Base-by-base conservation (phyloP, 2,888 invertebrate genomes). In the Ophraella communa region DNA sequence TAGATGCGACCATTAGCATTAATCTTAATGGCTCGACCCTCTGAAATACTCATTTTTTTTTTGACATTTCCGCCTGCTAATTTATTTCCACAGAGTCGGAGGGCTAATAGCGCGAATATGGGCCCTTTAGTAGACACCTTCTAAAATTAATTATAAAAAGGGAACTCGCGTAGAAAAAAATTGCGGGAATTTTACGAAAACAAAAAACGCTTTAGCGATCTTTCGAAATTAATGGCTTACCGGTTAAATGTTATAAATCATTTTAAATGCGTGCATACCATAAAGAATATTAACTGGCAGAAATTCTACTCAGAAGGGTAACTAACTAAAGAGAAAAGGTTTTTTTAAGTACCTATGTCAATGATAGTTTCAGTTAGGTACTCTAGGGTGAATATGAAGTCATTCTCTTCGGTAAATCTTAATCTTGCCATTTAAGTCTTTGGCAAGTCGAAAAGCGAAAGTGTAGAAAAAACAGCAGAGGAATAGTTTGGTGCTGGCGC, bases 41-140 rank as follows among this genome's bases (percentile, higher is more conserved):
- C 17, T 42, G 33, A 64, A 64, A 57, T 57, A 57, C 44, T 45
- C n/a, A n/a, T n/a, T n/a, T n/a, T n/a, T 64, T 64, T 64, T 59
- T 47, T 20, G 35, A 39, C 53, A 14, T 44, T 54, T 42, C 54
- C 54, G 27, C 53, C 39, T 51, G 49, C 33, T 59, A 59, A 64
- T 64, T 64, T 51, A 64, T 64, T 59, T 59, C 42, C 21, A 54
- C 58, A 35, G 47, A 17, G 44, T 52, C 58, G 47, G 35, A 17
- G 52, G 42, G 45, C 59, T 64, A 45, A 64, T 54, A 30, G 64
- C 54, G 64, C 54, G 64, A 54, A 66, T 64, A 62, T 53, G 60
- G 64, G 52, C 11, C 33, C 59, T 64, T 62, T 64, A 64, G 52
- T n/a, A 59, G 64, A 68, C 68, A 68, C 65, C 64, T 68, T 57